These are phyloP conservation scores for Acrossocheilus fasciatus DNA, from an alignment of 2,797 vertebrate genomes.

Conservation along the genomic window DNA sequence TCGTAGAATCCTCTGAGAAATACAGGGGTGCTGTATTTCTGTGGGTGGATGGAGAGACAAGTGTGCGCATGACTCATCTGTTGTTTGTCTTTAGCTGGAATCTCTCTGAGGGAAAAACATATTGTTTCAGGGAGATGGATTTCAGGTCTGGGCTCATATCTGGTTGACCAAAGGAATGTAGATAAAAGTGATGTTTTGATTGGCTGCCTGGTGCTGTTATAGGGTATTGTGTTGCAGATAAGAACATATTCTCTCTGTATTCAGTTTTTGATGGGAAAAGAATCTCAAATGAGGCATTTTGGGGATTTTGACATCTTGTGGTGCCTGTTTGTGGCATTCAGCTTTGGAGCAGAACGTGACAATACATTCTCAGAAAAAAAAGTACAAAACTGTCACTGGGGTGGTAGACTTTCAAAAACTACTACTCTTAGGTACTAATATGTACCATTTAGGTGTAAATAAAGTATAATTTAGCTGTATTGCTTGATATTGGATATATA, in stretches of 20 bases:
- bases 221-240: not conserved
- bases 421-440: not conserved
- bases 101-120: slow-evolving; percentile 40
- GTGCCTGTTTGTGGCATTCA: not conserved
- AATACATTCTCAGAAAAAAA: not conserved
- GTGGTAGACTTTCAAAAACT: not conserved
- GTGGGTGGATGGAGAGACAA: slow-evolving; percentile 50
- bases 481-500: too few relatives aligned
- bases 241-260: slow-evolving; percentile 4
- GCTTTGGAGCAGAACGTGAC: not conserved
- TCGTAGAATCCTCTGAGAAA: slow-evolving; percentile 32
- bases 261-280: not conserved
- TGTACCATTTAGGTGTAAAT: not conserved
- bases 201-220: not conserved
- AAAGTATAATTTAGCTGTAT: not conserved
- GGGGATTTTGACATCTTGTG: not conserved
- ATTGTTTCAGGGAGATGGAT: slow-evolving; percentile 26
- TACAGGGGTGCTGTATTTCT: slow-evolving; percentile 37
- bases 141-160: slow-evolving; percentile 25
- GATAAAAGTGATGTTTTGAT: slow-evolving; percentile 24
- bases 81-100: slow-evolving; percentile 50
- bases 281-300: not conserved
- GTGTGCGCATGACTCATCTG: slow-evolving; percentile 44
- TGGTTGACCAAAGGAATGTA: slow-evolving; percentile 16
- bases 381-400: not conserved